phyloP scores from a whole-genome alignment of 2,888 invertebrate genomes.

The Allacma fusca region DNA sequence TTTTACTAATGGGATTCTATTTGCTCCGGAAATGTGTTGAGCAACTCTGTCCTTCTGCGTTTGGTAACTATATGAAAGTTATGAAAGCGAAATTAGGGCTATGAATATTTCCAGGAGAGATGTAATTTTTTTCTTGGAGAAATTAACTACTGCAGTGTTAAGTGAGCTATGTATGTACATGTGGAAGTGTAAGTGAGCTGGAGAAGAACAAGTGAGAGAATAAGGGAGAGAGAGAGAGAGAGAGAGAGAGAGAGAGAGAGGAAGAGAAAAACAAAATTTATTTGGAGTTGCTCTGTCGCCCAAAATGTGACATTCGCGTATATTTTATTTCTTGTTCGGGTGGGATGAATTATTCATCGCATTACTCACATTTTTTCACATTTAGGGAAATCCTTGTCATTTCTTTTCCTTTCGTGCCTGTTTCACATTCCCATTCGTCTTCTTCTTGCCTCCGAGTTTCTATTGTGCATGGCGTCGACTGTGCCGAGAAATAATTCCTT shows the following conservation, averaged over 20 bases:
- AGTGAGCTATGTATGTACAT: too few species aligned
- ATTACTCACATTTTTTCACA: slow-evolving; percentile 46
- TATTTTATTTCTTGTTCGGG: slow-evolving; percentile 44
- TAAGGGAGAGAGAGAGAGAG: neutral
- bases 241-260: slow-evolving; percentile 16
- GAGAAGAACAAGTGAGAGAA: neutral
- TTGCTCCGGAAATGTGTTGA: too few species aligned
- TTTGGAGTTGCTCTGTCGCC: slow-evolving; percentile 44
- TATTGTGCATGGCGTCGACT: slow-evolving; percentile 29
- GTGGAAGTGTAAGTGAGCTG: neutral
- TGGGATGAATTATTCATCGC: slow-evolving; percentile 46
- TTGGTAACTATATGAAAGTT: too few species aligned
- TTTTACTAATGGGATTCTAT: too few species aligned
- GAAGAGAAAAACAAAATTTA: slow-evolving; percentile 38
- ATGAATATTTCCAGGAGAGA: too few species aligned
- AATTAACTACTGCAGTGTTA: too few species aligned
- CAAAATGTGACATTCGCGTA: slow-evolving; percentile 45
- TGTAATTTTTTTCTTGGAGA: too few species aligned
- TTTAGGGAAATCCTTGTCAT: slow-evolving; percentile 48
- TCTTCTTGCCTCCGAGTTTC: slow-evolving; percentile 33
- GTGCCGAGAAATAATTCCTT: slow-evolving; percentile 30
- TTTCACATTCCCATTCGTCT: slow-evolving; percentile 44
- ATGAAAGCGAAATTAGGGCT: too few species aligned
- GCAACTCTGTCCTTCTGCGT: too few species aligned
- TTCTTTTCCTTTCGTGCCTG: slow-evolving; percentile 46